Evolutionary conservation across 2,888 invertebrate species (phyloP).

Genomic region (Griposia aprilina): DNA sequence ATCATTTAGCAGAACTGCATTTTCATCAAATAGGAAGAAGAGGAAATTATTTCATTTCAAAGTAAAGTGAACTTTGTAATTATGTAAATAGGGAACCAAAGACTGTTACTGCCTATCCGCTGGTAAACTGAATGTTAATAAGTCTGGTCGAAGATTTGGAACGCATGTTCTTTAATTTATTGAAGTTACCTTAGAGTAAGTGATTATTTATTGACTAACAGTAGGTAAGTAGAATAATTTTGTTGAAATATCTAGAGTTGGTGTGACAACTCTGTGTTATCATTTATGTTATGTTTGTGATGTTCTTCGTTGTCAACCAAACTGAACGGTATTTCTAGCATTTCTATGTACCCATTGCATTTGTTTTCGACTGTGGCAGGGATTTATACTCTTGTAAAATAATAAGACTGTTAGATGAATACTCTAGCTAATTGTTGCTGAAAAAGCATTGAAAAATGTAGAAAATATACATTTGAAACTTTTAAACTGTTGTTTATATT

Average conservation of each 20-base stretch:
- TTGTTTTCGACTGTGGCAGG: slow-evolving; percentile 81
- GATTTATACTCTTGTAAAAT: slow-evolving; percentile 88
- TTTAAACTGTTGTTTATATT: slow-evolving; percentile 56
- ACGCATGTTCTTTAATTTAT: slow-evolving; percentile 84
- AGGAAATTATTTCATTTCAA: slow-evolving; percentile 76
- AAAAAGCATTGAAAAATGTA: slow-evolving; percentile 79
- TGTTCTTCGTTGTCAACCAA: slow-evolving; percentile 69
- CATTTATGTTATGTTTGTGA: slow-evolving; percentile 65
- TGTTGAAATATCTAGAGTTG: slow-evolving; percentile 70
- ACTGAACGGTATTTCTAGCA: slow-evolving; percentile 71
- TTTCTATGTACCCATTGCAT: slow-evolving; percentile 86
- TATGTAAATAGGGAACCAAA: slow-evolving; percentile 87
- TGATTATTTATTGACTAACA: slow-evolving; percentile 88
- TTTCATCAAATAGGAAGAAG: slow-evolving; percentile 85
- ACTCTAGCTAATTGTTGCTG: slow-evolving; percentile 87
- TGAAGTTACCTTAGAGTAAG: slow-evolving; percentile 89
- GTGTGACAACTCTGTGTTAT: slow-evolving; percentile 61
- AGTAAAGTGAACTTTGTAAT: slow-evolving; percentile 72
- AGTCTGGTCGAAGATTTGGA: slow-evolving; percentile 79
- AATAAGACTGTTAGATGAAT: slow-evolving; percentile 90
- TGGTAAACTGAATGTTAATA: slow-evolving; percentile 68
- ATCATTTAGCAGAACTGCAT: slow-evolving; percentile 83
- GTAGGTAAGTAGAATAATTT: slow-evolving; percentile 78
- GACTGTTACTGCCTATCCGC: slow-evolving; percentile 84
- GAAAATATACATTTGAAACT: slow-evolving; percentile 82